These are phyloP conservation scores for Hydrotaea diabolus DNA, from an alignment of 2,888 invertebrate species.

Conservation along the genomic window DNA sequence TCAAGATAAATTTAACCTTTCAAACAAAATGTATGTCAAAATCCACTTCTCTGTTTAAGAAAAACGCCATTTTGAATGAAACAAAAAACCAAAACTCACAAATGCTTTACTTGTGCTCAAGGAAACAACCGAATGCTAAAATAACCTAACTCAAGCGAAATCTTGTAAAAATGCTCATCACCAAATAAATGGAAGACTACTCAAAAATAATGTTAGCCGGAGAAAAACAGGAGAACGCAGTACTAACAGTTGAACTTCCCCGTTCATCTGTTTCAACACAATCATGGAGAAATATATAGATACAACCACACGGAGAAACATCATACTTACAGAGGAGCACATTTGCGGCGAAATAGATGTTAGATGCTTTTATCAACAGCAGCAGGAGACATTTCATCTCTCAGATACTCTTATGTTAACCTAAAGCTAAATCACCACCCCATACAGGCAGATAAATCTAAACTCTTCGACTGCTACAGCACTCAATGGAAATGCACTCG, in stretches of 20 bases:
- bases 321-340: constrained; percentile 22
- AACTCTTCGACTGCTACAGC: constrained; percentile 6
- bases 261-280: constrained; percentile 34
- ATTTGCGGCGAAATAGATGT: constrained; percentile 18
- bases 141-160: constrained; percentile 30
- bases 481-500: constrained; percentile 5
- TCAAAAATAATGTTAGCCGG: background rate
- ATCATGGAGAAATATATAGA: constrained; percentile 22
- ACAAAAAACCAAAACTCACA: constrained; percentile 63
- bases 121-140: too few species aligned
- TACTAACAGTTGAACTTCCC: background rate
- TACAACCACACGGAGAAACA: background rate
- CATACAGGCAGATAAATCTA: constrained; percentile 3
- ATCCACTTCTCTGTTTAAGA: constrained; percentile 47
- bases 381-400: constrained; percentile 15
- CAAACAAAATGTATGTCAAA: constrained; percentile 46
- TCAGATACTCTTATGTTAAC: background rate
- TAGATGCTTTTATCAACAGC: background rate
- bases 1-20: constrained; percentile 25
- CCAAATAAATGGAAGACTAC: background rate
- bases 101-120: background rate
- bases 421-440: constrained; percentile 38
- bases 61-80: constrained; percentile 66
- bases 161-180: constrained; percentile 18
- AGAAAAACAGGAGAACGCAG: constrained; percentile 47